Evolutionary conservation across 92 coral and sea anemone species (phyloP), one percentile per base, ranked within the genome.

Genomic region (Epizoanthus scotinus): DNA sequence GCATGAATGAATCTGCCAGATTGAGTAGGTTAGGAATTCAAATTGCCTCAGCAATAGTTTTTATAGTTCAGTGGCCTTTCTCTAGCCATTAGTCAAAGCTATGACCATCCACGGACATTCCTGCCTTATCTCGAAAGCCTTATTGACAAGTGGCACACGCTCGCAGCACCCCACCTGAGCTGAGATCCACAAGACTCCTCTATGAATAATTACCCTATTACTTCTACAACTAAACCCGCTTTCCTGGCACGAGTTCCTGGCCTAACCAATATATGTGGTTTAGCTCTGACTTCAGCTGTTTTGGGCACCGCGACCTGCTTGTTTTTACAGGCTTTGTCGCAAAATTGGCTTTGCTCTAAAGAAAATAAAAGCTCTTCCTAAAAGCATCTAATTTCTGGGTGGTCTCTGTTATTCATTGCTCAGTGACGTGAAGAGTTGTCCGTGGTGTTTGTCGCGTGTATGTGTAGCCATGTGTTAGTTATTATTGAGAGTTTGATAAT

Each of bases 91-190:
- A 75, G 81, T 75, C 54, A 75, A 58, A 59, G 8, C 21, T 58
- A 14, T 58, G 55, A 59, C 18, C 67, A 73, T 56, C 25, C 38
- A 87, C 90, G 91, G 90, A 90, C 85, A 87, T 83, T 84, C 91
- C 91, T 89, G 74, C 73, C 70, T 93, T 90, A 90, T 83, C 97
- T 90, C 82, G 73, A 93, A 92, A 66, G 84, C 82, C 83, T 93
- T 83, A 83, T 71, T 90, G 97, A 93, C 97, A 93, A 91, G 81
- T 88, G 90, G 70, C 88, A 70, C 86, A 83, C 85, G 97, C 78
- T 79, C 82, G 79, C 62, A 65, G 60, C 85, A 52, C 79, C 77
- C 70, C 87, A 63, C 75, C 75, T 58, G 6, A 63, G 70, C 75
- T 58, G 59, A 7, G 36, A 70, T 56, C 67, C 79, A 56, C 79